Base-by-base conservation (phyloP, 2,113 vertebrate genomes). In the Laticauda laticaudata region DNA sequence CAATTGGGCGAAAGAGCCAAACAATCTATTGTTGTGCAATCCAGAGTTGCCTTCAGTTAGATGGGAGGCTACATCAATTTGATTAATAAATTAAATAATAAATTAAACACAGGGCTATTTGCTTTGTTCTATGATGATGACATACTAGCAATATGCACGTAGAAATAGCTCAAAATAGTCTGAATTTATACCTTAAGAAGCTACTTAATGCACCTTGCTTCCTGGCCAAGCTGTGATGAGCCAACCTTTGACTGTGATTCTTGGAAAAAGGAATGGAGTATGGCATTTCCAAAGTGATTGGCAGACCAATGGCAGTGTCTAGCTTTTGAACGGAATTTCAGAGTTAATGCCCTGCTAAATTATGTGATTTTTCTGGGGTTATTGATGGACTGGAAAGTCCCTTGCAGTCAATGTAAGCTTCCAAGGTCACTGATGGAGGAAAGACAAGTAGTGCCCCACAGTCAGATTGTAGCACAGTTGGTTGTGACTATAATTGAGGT, bases 401-500 rank as follows among this genome's bases (percentile, higher is more conserved):
- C 81, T 56, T 92, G 57, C 81, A 39, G 20, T 29, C 88, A 0
- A 39, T 53, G 26, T 88, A 56, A 85, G 81, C 59, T 94, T 92
- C 93, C 88, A 92, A 90, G 93, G 91, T 94, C 81, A 12, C 81
- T 90, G 34, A 26, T 24, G 57, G 88, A 43, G 75, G 88, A 75
- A 81, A 92, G 51, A 51, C 26, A 69, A 48, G 57, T 29, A 55
- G 39, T 87, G 94, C 86, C 91, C 90, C 59, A 14, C 39, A 92
- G 87, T 93, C 92, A 90, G 91, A 90, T 91, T 55, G 89, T 92
- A 81, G 88, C 95, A 96, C 95, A 96, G 92, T 95, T 95, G 95
- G 93, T 95, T 96, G 93, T 94, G 90, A 92, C 92, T 91, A 29
- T 96, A 95, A 96, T 95, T 96, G 95, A 97, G 94, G 95, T 95